phyloP scores from a whole-genome alignment of 2,113 vertebrate genomes.

The Epinephelus fuscoguttatus region DNA sequence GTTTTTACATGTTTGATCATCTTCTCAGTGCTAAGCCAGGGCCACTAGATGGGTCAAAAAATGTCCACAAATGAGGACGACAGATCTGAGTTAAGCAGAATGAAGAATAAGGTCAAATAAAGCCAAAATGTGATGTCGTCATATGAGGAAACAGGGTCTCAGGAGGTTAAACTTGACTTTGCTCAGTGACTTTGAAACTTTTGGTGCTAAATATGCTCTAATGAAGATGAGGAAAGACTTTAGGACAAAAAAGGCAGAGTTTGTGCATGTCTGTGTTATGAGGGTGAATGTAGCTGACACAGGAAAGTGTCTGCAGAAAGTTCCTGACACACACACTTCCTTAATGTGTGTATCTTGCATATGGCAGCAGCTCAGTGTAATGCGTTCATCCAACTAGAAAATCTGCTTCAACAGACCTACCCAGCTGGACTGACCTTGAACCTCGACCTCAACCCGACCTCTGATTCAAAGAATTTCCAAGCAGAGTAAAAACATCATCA shows the following conservation, averaged over 20 bases:
- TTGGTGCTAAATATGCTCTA: background rate
- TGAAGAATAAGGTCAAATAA: too few relatives aligned
- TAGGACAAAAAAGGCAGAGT: background rate
- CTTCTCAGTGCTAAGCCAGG: too few relatives aligned
- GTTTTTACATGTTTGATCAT: too few relatives aligned
- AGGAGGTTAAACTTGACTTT: background rate
- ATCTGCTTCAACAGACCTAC: slow-evolving; percentile 32
- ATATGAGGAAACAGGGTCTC: too few relatives aligned
- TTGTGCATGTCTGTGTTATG: background rate
- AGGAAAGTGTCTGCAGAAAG: background rate
- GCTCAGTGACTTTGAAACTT: background rate
- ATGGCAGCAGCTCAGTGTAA: slow-evolving; percentile 1
- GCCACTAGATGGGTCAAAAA: too few relatives aligned
- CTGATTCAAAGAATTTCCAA: slow-evolving; percentile 42
- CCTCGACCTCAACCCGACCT: slow-evolving; percentile 26
- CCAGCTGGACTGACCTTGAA: slow-evolving; percentile 41
- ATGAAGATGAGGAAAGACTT: background rate
- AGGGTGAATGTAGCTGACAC: background rate
- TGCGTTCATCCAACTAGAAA: slow-evolving; percentile 43
- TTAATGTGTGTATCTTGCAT: slow-evolving; percentile 1
- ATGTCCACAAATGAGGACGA: too few relatives aligned
- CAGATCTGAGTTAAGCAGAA: too few relatives aligned
- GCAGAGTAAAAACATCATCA: slow-evolving; percentile 33
- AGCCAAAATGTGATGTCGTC: too few relatives aligned
- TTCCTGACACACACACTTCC: slow-evolving; percentile 4